These are phyloP conservation scores for Etheostoma perlongum DNA, from an alignment of 2,797 vertebrate species.

Conservation along the genomic window DNA sequence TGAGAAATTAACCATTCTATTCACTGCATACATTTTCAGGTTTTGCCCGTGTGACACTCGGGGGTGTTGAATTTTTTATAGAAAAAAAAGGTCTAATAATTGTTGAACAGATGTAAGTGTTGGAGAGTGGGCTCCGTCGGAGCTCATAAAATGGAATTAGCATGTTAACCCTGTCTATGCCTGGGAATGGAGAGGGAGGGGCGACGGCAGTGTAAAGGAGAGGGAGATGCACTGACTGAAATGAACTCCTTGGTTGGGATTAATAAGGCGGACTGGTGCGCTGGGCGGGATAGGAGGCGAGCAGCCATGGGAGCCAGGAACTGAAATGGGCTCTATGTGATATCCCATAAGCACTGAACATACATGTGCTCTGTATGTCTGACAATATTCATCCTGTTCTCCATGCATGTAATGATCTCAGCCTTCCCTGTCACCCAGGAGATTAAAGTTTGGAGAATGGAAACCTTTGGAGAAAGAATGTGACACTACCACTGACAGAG, in stretches of 20 bases:
- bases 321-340: slow-evolving; percentile 40
- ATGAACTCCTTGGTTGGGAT: slow-evolving; percentile 62
- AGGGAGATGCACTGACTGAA: slow-evolving; percentile 46
- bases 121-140: slow-evolving; percentile 92
- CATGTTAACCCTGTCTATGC: slow-evolving; percentile 91
- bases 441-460: slow-evolving; percentile 21
- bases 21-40: slow-evolving; percentile 98
- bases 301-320: slow-evolving; percentile 44
- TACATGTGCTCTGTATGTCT: slow-evolving; percentile 41
- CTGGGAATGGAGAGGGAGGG: slow-evolving; percentile 54
- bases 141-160: slow-evolving; percentile 96
- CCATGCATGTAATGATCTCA: slow-evolving; percentile 37
- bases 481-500: not conserved
- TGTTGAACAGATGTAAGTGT: slow-evolving; percentile 99
- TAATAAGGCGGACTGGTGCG: slow-evolving; percentile 51
- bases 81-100: slow-evolving; percentile 98
- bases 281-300: slow-evolving; percentile 13
- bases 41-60: slow-evolving; percentile 95
- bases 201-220: slow-evolving; percentile 12
- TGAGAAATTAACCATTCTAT: slow-evolving; percentile 98
- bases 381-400: slow-evolving; percentile 44
- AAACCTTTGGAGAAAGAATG: slow-evolving; percentile 13
- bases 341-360: slow-evolving; percentile 53
- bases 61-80: slow-evolving; percentile 99
- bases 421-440: not conserved